Base-by-base conservation (phyloP, 2,888 invertebrate genomes). In the Odontocerum albicorne region DNA sequence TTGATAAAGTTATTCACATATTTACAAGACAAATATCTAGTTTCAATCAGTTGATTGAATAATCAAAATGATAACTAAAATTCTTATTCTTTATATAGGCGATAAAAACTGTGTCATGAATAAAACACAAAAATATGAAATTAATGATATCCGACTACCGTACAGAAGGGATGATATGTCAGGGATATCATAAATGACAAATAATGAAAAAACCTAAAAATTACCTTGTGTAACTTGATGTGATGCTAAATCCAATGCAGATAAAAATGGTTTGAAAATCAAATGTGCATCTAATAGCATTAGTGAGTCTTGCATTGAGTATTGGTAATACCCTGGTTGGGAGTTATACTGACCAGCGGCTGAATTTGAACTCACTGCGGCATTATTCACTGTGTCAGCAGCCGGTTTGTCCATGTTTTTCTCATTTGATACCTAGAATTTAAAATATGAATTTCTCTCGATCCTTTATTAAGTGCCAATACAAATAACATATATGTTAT, bases 211-310 rank as follows among this genome's bases (percentile, higher is more conserved):
- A n/a, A n/a, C n/a, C n/a, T n/a, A n/a, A n/a, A n/a, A n/a, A n/a
- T n/a, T 53, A 74, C 75, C 73, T 62, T 73, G 73, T 0, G 75
- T 74, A 67, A 95, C 85, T 73, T 93, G 92, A 65, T 92, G 88
- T 1, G 92, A 93, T 85, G 89, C 93, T 0, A 96, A 90, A 1
- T 95, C 96, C 22, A 96, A 78, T 56, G 92, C 91, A 0, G 90
- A 86, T 12, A 97, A 77, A 64, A 97, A 80, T 0, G 96, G 96
- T 70, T 95, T 93, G 73, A 95, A 95, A 65, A 95, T 93, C 43
- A 93, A 82, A 75, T 96, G 95, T 2, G 96, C 95, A 74, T 96
- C 96, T 55, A 96, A 80, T 52, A 96, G 75, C 70, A 88, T 82
- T 13, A 91, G 83, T 1, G 91, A 90, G 66, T 92, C 90, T 67